A percentile compares a stretch with the other conserved stretches of the same genome.
Conservation (phyloP, 2,888 invertebrate species). For the Zaprionus bogoriensis region DNA sequence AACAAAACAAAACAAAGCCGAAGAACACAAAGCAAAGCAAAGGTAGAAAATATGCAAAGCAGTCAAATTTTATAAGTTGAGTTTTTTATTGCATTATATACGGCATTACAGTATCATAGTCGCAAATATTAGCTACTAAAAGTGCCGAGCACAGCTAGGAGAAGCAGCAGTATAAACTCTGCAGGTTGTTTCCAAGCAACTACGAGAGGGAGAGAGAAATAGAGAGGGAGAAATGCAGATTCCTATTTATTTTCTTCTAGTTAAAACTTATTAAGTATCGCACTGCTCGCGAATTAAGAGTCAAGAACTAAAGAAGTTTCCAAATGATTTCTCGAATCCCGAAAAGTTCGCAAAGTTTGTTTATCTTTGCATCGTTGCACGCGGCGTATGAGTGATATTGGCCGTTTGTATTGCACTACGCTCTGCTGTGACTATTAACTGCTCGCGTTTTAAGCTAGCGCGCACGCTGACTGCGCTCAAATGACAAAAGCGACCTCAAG, state of each 20-base stretch:
- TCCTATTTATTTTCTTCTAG: background rate
- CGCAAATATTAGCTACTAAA: slow-evolving; percentile 38
- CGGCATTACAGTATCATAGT: slow-evolving; percentile 25
- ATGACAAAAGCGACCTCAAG: slow-evolving; percentile 40
- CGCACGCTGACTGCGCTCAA: background rate
- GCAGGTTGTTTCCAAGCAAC: background rate
- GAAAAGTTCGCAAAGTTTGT: background rate
- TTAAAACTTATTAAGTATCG: background rate
- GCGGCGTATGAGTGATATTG: slow-evolving; percentile 49
- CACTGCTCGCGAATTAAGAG: background rate
- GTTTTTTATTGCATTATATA: slow-evolving; percentile 49
- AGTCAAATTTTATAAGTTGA: slow-evolving; percentile 62
- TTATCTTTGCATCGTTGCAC: background rate
- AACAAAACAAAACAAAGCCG: slow-evolving; percentile 22
- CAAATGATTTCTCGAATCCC: background rate
- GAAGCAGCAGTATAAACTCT: background rate
- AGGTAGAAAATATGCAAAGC: slow-evolving; percentile 26
- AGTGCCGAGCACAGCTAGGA: background rate
- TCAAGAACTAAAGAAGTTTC: background rate
- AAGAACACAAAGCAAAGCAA: slow-evolving; percentile 14
- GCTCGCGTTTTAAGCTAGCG: slow-evolving; percentile 40
- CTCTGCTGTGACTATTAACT: too few relatives aligned
- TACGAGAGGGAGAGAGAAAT: too few relatives aligned
- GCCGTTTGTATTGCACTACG: slow-evolving; percentile 28
- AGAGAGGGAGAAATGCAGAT: too few relatives aligned